Conservation (phyloP, 1,140 invertebrate species). For the Centruroides vittatus region DNA sequence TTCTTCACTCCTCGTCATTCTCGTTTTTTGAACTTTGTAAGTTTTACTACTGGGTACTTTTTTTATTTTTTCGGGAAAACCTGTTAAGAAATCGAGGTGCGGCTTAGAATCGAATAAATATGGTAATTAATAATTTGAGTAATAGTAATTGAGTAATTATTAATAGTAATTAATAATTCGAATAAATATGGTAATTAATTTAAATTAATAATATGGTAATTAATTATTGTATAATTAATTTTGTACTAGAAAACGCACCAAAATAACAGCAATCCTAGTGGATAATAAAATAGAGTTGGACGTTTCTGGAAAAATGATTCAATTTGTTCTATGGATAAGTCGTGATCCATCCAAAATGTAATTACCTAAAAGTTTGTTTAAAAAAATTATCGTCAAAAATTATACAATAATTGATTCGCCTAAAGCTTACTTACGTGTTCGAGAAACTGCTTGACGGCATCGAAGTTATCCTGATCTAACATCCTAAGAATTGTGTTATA, state of each 20-base stretch:
- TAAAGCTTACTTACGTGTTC: slow-evolving; percentile 6
- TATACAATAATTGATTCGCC: neutral
- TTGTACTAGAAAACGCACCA: neutral
- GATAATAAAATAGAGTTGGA: slow-evolving; percentile 6
- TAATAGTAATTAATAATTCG: neutral
- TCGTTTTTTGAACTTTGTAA: no score
- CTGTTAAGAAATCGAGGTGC: no score
- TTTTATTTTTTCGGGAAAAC: no score
- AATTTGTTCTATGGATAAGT: slow-evolving; percentile 1
- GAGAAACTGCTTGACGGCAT: slow-evolving; percentile 6
- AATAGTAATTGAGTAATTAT: no score
- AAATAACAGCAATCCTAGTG: slow-evolving; percentile 6
- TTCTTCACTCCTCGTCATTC: no score
- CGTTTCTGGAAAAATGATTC: slow-evolving; percentile 7
- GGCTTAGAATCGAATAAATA: no score
- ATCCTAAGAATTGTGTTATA: neutral
- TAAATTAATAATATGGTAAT: no score
- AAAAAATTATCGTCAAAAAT: neutral
- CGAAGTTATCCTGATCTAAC: slow-evolving; percentile 5
- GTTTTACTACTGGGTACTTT: no score
- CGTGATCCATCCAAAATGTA: slow-evolving; percentile 8
- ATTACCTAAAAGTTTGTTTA: slow-evolving; percentile 1
- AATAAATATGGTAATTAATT: neutral
- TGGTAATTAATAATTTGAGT: neutral
- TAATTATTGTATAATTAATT: no score